These are phyloP conservation scores for Drosophila nr. perissopoda DNA, from an alignment of 2,888 invertebrate genomes.

Conservation along the genomic window DNA sequence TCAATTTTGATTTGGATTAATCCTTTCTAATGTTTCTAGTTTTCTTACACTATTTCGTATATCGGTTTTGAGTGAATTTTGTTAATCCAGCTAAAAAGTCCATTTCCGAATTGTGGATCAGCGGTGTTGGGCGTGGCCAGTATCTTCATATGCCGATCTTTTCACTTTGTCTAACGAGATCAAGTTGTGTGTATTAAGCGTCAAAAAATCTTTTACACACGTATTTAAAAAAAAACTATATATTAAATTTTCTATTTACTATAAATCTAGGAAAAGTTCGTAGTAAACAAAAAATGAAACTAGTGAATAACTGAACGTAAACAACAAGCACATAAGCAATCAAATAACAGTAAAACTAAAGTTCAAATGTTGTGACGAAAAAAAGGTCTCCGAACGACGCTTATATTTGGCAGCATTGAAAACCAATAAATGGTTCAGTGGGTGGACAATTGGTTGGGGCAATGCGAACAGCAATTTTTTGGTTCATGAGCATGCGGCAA, in stretches of 20 bases:
- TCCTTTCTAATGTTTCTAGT: conserved; percentile 6
- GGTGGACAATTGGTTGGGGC: not conserved
- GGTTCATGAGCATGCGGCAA: conserved; percentile 68
- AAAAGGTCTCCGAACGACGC: conserved; percentile 36
- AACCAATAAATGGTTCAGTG: conserved; percentile 1
- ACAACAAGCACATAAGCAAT: conserved; percentile 16
- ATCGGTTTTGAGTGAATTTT: not conserved
- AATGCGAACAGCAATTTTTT: conserved; percentile 57
- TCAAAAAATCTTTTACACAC: not conserved
- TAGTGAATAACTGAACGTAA: not conserved
- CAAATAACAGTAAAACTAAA: conserved; percentile 34
- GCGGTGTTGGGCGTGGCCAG: not conserved
- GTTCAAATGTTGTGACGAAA: conserved; percentile 17
- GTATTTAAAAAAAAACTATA: not conserved
- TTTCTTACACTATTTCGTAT: not conserved
- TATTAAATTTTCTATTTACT: not conserved
- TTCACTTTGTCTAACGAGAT: not conserved
- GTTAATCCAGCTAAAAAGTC: not conserved
- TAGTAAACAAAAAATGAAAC: not conserved
- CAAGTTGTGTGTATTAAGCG: not conserved
- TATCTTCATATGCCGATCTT: not conserved
- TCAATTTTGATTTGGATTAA: not conserved
- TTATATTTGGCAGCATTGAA: conserved; percentile 39
- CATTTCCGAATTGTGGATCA: not conserved
- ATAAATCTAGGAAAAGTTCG: not conserved